Percentiles rank a stretch among this genome's conserved stretches.
phyloP scores from a whole-genome alignment of 2,888 invertebrate genomes.

The Ligdia adustata region DNA sequence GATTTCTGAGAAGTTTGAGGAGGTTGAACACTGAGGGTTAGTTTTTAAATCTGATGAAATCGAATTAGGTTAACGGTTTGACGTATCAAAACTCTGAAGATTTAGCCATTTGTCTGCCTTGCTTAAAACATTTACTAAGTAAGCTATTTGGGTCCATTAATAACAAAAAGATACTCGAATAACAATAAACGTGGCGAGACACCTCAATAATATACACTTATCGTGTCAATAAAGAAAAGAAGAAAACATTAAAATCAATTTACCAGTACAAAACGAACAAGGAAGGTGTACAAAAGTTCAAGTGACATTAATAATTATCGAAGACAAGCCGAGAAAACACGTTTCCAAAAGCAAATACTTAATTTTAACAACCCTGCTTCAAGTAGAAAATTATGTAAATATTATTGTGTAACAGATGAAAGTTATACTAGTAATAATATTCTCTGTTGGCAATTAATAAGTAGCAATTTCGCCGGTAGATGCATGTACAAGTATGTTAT shows the following conservation, averaged over 20 bases:
- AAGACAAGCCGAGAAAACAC: conserved; percentile 30
- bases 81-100: too few relatives aligned
- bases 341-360: conserved; percentile 33
- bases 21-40: too few relatives aligned
- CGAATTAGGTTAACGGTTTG: too few relatives aligned
- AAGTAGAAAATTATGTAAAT: conserved; percentile 60
- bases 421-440: conserved; percentile 65
- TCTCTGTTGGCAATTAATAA: conserved; percentile 65
- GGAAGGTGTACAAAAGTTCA: conserved; percentile 19
- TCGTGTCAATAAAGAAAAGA: not conserved
- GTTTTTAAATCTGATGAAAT: too few relatives aligned
- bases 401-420: conserved; percentile 75
- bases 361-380: conserved; percentile 39
- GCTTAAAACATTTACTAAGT: too few relatives aligned
- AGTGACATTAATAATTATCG: conserved; percentile 31
- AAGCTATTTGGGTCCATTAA: too few relatives aligned
- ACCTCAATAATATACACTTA: too few relatives aligned
- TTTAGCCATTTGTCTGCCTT: too few relatives aligned
- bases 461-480: conserved; percentile 52
- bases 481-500: too few relatives aligned
- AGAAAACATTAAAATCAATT: conserved; percentile 14
- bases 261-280: conserved; percentile 14
- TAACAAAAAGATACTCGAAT: too few relatives aligned
- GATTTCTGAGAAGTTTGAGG: too few relatives aligned
- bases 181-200: too few relatives aligned